Conservation (phyloP, 1,140 invertebrate genomes). For the Yoshiicerus persimilis region DNA sequence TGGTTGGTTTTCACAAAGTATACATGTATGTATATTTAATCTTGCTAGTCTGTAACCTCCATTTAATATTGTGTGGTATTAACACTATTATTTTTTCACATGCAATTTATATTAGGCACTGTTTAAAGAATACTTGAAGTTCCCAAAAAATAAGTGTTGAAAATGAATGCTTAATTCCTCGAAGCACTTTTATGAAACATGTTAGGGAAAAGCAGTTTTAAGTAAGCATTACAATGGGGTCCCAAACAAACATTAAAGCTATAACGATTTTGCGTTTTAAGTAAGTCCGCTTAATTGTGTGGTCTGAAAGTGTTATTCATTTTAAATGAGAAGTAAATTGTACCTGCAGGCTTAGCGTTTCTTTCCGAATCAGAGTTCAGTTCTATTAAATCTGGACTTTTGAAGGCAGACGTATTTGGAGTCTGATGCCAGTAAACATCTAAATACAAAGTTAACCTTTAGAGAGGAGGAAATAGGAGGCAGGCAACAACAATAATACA, state of each 20-base stretch:
- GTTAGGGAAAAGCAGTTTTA: no score
- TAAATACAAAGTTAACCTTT: conserved; percentile 22
- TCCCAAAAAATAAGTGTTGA: no score
- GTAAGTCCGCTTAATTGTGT: background rate
- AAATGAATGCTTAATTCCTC: no score
- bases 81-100: no score
- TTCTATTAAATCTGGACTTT: conserved; percentile 49
- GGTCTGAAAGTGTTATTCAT: background rate
- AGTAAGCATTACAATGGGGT: no score
- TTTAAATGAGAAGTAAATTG: background rate
- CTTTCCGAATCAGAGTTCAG: conserved; percentile 48
- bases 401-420: conserved; percentile 38
- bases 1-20: no score
- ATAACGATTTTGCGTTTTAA: background rate
- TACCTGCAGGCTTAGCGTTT: conserved; percentile 38
- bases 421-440: conserved; percentile 45
- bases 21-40: no score
- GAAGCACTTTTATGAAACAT: no score
- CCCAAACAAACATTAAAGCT: no score
- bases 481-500: background rate
- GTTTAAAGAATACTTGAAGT: background rate
- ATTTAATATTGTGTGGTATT: no score
- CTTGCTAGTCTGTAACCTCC: no score
- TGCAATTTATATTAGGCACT: no score
- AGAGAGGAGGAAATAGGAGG: background rate